Conservation (phyloP, 1,140 invertebrate genomes). For the Phthorimaea operculella region DNA sequence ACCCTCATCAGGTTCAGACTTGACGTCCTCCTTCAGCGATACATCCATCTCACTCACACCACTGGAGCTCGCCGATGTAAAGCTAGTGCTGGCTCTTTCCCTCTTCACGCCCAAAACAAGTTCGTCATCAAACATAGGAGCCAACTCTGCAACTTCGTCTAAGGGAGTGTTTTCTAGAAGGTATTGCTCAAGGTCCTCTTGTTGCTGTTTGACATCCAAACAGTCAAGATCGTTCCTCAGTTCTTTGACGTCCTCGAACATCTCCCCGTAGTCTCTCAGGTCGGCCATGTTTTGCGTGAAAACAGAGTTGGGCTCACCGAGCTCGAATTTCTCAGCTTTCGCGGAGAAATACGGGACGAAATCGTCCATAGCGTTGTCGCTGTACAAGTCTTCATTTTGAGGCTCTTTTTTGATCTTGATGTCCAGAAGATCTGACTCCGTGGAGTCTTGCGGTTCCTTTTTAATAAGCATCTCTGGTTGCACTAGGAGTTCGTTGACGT, state of each 20-base stretch:
- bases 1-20: constrained; percentile 59
- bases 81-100: constrained; percentile 63
- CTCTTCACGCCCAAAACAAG: constrained; percentile 53
- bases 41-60: constrained; percentile 62
- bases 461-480: constrained; percentile 50
- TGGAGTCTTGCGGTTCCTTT: constrained; percentile 29
- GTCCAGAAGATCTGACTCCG: constrained; percentile 27
- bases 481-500: constrained; percentile 53
- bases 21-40: constrained; percentile 40
- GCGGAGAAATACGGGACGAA: constrained; percentile 54
- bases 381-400: constrained; percentile 40
- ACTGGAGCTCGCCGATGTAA: constrained; percentile 61
- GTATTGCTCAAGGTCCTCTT: constrained; percentile 56
- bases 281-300: constrained; percentile 61
- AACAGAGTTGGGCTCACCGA: constrained; percentile 45
- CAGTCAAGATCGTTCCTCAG: constrained; percentile 45
- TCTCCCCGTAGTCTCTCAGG: constrained; percentile 56
- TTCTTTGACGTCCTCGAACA: constrained; percentile 51
- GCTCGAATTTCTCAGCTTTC: constrained; percentile 42
- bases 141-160: constrained; percentile 55
- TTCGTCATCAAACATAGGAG: constrained; percentile 55
- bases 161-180: constrained; percentile 59
- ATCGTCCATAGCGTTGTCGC: constrained; percentile 59
- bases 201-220: constrained; percentile 51
- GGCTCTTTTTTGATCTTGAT: constrained; percentile 39